Conservation (phyloP, 2,797 vertebrate genomes). For the Calcarius lapponicus region DNA sequence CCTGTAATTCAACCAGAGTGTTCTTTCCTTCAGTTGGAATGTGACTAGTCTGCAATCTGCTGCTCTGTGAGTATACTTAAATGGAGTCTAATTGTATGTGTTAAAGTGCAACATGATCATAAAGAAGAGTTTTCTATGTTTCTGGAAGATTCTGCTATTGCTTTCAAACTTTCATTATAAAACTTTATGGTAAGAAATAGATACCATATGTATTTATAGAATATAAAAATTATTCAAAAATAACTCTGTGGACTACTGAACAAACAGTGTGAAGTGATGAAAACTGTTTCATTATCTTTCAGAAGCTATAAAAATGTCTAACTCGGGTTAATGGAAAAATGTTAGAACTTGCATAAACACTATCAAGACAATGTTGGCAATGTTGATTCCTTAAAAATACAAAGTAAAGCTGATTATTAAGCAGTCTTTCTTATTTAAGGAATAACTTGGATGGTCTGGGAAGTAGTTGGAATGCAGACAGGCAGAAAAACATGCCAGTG, state of each 20-base stretch:
- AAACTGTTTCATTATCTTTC: neutral
- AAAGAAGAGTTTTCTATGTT: neutral
- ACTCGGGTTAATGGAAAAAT: neutral
- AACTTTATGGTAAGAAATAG: constrained; percentile 28
- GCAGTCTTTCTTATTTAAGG: constrained; percentile 51
- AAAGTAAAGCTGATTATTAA: constrained; percentile 23
- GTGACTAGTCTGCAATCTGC: neutral
- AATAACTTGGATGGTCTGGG: constrained; percentile 14
- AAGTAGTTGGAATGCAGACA: constrained; percentile 5
- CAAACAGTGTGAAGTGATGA: neutral
- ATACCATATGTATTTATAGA: neutral
- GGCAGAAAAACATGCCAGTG: neutral
- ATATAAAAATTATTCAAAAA: constrained; percentile 45
- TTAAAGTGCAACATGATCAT: neutral
- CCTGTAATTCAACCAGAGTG: neutral
- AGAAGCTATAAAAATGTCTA: constrained; percentile 29
- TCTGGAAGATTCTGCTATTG: neutral
- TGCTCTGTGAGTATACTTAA: neutral
- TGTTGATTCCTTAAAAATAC: constrained; percentile 3
- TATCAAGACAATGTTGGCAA: constrained; percentile 22
- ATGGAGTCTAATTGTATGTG: neutral
- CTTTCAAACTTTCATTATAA: neutral
- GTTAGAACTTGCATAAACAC: constrained; percentile 23
- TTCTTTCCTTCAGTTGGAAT: neutral
- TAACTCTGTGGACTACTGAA: neutral